Percentiles rank a stretch among this genome's conserved stretches.
phyloP scores from a whole-genome alignment of 2,113 vertebrate genomes.

The Alligator mississippiensis region DNA sequence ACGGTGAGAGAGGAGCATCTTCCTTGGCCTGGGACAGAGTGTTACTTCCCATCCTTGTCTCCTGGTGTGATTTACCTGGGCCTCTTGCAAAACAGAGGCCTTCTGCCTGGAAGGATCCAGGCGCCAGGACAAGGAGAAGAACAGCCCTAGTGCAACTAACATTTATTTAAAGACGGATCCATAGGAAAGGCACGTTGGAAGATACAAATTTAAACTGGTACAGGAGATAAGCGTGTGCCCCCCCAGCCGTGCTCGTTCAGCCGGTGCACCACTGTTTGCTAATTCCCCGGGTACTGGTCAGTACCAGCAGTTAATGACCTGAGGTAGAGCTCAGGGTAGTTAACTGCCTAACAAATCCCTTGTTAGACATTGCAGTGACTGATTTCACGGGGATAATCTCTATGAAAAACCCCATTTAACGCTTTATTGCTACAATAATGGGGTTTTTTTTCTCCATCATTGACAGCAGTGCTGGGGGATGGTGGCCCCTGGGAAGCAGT shows the following conservation, averaged over 20 bases:
- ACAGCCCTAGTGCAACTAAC: background rate
- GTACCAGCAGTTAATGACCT: conserved; percentile 65
- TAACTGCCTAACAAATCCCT: conserved; percentile 70
- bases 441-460: background rate
- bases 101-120: background rate
- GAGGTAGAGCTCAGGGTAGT: conserved; percentile 49
- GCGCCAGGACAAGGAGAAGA: background rate
- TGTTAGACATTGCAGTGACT: conserved; percentile 51
- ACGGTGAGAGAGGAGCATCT: accelerated
- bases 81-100: background rate
- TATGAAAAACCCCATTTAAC: conserved; percentile 56
- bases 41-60: background rate
- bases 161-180: background rate
- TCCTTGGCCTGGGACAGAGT: background rate
- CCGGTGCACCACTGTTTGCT: conserved; percentile 41
- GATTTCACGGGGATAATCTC: conserved; percentile 68
- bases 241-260: background rate
- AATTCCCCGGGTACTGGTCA: conserved; percentile 60
- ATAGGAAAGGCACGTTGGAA: background rate
- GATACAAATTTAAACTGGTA: conserved; percentile 54
- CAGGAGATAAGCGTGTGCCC: conserved; percentile 56
- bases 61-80: background rate
- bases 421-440: conserved; percentile 58
- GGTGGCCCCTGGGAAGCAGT: background rate
- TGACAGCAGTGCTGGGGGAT: background rate